phyloP scores from a whole-genome alignment of 2,888 invertebrate genomes.

The Eupithecia abbreviata region DNA sequence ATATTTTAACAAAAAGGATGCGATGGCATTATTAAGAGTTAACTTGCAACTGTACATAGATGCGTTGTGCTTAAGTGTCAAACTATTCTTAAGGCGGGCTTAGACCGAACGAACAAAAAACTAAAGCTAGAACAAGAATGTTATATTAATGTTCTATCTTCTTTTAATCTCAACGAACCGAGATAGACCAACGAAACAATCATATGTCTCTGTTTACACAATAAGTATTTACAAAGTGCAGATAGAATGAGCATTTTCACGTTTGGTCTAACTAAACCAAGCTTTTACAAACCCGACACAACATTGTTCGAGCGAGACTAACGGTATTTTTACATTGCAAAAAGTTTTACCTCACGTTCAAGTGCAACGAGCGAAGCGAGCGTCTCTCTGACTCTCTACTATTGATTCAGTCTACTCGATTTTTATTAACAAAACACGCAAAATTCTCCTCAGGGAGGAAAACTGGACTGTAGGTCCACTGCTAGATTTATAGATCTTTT shows the following conservation, averaged over 20 bases:
- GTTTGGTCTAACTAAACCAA: background rate
- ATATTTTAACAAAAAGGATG: background rate
- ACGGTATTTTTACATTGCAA: background rate
- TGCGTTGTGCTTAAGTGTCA: background rate
- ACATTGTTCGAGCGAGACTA: background rate
- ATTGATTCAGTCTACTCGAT: background rate
- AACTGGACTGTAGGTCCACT: too few species aligned
- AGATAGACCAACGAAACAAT: background rate
- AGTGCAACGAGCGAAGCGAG: conserved; percentile 78
- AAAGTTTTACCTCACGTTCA: conserved; percentile 77
- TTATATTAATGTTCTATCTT: background rate
- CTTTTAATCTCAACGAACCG: background rate
- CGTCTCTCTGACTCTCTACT: conserved; percentile 66
- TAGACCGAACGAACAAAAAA: background rate
- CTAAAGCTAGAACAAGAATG: background rate
- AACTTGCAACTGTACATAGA: background rate
- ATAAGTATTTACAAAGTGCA: background rate
- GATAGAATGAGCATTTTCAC: background rate
- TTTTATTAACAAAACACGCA: background rate
- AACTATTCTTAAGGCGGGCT: background rate
- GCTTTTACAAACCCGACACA: background rate
- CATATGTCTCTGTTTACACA: too few species aligned
- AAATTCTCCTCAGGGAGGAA: too few species aligned
- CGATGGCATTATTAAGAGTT: background rate
- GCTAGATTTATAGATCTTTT: too few species aligned